phyloP scores from a whole-genome alignment of 2,888 invertebrate species.

The Eledona agricola region DNA sequence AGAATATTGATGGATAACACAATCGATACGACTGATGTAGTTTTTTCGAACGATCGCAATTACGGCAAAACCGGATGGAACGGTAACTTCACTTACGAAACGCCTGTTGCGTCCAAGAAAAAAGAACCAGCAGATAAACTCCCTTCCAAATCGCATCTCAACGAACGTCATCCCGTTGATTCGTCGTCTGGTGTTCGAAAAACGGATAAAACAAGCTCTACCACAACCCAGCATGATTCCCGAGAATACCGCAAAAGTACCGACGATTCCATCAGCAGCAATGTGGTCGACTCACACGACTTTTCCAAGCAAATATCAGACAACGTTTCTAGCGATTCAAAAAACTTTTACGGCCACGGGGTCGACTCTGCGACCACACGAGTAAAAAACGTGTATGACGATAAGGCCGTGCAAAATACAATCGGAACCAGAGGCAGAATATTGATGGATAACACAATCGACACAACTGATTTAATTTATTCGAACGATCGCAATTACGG shows the following conservation, averaged over 20 bases:
- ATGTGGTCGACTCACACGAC: conserved; percentile 20
- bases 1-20: conserved; percentile 64
- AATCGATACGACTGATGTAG: conserved; percentile 61
- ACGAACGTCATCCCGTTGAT: too few relatives aligned
- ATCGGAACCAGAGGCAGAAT: conserved; percentile 62
- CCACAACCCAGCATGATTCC: too few relatives aligned
- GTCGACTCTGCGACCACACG: conserved; percentile 52
- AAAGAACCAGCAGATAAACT: conserved; percentile 14
- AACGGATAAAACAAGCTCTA: too few relatives aligned
- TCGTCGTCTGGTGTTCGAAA: too few relatives aligned
- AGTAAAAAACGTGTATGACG: conserved; percentile 57
- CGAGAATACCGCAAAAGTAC: too few relatives aligned
- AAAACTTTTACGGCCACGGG: conserved; percentile 57
- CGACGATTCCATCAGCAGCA: too few relatives aligned
- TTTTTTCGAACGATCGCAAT: conserved; percentile 59
- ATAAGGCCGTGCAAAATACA: conserved; percentile 58
- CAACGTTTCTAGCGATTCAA: conserved; percentile 54
- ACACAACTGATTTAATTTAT: conserved; percentile 58
- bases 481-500: conserved; percentile 60
- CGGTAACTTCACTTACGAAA: conserved; percentile 58
- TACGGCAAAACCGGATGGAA: conserved; percentile 62
- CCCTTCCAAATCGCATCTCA: too few relatives aligned
- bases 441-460: conserved; percentile 64
- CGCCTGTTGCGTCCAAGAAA: conserved; percentile 40
- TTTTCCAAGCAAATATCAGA: too few relatives aligned